Evolutionary conservation across 2,113 vertebrate genomes (phyloP), one percentile per base, ranked within the genome.

Genomic region (Nettapus auritus): DNA sequence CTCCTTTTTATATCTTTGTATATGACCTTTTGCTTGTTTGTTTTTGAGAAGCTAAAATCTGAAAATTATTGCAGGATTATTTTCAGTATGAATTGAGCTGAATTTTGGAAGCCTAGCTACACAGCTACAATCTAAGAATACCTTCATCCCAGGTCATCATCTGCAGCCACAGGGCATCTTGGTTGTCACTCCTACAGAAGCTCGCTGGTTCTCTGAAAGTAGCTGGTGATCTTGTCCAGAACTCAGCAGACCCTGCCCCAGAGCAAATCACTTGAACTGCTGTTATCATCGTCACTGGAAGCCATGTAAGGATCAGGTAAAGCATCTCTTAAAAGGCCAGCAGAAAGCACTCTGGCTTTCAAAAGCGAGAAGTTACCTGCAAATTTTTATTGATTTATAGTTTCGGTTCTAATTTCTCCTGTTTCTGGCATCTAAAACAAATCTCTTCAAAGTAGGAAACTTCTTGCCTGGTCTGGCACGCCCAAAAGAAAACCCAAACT

Each of bases 311-410:
- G 13, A 71, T 48, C 33, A 64, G 29, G 11, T 4, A 5, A 22
- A 59, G 29, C 34, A 13, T 13, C 15, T 68, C 26, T 26, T 69
- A 55, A 33, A 22, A 19, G 12, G 3, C 33, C 9, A 81, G 44
- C 40, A 89, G 31, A 62, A 38, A 76, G 3, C 16, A 17, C 11
- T 69, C 34, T 70, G 59, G 5, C 33, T 86, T 71, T 71, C 63
- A 67, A 19, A 83, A 57, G 20, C 28, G 7, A 44, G 17, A 40
- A 0, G 3, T n/a, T 73, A 7, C 2, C 1, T 31, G 48, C 36
- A 21, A 19, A 23, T n/a, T 76, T 81, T 31, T 26, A 11, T 42
- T 52, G 3, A 11, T 59, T 56, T 60, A 26, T 73, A 67, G 46
- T 78, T 40, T 5, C 13, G 29, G 74, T 50, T 28, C 13, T 3